Base-by-base conservation (phyloP, 2,797 vertebrate species). In the Neosilurus mollespiculum region DNA sequence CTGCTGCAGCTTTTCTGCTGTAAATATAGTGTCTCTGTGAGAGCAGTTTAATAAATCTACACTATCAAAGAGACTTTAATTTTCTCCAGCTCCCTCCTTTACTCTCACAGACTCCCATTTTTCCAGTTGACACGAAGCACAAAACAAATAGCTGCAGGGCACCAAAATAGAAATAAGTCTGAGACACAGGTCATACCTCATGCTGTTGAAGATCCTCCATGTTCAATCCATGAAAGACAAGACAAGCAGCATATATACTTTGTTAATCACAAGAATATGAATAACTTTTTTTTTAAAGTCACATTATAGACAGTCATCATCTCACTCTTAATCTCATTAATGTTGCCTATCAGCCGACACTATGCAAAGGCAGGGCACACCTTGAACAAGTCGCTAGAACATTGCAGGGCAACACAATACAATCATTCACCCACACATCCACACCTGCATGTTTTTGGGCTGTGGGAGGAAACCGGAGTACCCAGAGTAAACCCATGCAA, bases 121-220 rank as follows among this genome's bases (percentile, higher is more conserved):
- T 87, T 86, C 87, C 76, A 81, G 87, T 83, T 86, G 87, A 87
- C 85, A 86, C 72, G 8, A 62, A 83, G 80, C 80, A 86, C 87
- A 83, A 87, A 84, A 87, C 85, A 86, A 87, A 87, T 78, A 87
- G 83, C 83, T 67, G 51, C 18, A 73, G 85, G 81, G 85, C 75
- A 81, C 26, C 82, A 78, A 85, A 83, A 83, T 87, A 87, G 70
- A 86, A 86, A 82, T 84, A 84, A 87, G 82, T 84, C 81, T 82
- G 71, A 64, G 84, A 78, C 85, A 84, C 75, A 61, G 43, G 83
- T 86, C 80, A 65, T 71, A 72, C 80, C 87, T 82, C 69, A 81
- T 26, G 66, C 71, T 81, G 61, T 71, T 78, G 71, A 86, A 84
- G 82, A 82, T 67, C 80, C 82, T 66, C 78, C 77, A 76, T 67